Evolutionary conservation across 2,797 vertebrate species (phyloP).

Genomic region (Buceros bicornis): DNA sequence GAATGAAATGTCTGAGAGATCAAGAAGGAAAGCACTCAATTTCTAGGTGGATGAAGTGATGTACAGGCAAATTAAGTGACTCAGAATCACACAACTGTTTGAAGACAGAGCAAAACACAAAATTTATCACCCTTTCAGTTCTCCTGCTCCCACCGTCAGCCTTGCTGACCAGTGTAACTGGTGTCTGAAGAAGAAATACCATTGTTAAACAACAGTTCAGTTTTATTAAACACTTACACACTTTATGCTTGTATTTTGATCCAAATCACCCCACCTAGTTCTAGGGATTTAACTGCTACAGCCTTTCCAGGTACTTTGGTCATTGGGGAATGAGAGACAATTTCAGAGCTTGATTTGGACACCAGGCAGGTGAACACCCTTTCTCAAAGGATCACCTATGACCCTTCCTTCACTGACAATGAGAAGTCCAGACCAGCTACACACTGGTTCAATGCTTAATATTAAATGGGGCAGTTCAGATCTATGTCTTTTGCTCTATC

Average conservation of each 20-base stretch:
- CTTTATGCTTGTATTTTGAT: neutral
- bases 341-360: neutral
- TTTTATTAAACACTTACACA: neutral
- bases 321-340: neutral
- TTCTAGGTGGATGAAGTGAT: neutral
- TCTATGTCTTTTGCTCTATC: neutral
- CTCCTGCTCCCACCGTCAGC: neutral
- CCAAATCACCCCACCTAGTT: neutral
- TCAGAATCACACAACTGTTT: neutral
- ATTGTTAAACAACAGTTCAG: neutral
- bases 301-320: neutral
- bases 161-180: neutral
- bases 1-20: neutral
- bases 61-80: neutral
- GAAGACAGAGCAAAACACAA: neutral
- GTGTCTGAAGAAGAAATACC: neutral
- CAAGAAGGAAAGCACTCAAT: neutral
- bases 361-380: neutral
- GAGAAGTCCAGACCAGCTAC: neutral
- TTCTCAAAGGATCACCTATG: neutral
- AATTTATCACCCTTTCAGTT: neutral
- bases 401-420: neutral
- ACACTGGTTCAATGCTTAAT: neutral
- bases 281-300: neutral
- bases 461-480: neutral